Evolutionary conservation across 2,888 invertebrate genomes (phyloP).

Genomic region (Melanotus villosus): DNA sequence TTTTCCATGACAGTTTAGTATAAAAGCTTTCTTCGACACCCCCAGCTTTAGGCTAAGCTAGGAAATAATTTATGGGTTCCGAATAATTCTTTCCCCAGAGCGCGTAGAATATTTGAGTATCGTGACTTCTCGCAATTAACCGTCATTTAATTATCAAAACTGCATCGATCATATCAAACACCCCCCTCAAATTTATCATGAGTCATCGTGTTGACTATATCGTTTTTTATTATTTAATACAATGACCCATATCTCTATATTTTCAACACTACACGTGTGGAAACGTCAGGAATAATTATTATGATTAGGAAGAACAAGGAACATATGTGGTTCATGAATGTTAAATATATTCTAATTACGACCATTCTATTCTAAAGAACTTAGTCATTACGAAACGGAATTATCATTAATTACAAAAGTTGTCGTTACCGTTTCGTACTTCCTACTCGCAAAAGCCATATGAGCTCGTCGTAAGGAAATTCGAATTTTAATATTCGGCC

Average conservation of each 20-base stretch:
- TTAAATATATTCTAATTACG: slow-evolving; percentile 16
- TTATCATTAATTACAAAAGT: slow-evolving; percentile 16
- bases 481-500: too few species aligned
- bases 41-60: slow-evolving; percentile 11
- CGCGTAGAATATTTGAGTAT: not conserved
- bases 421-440: not conserved
- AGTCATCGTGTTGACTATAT: slow-evolving; percentile 4
- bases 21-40: slow-evolving; percentile 10
- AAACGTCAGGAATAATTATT: slow-evolving; percentile 11
- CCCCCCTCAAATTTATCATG: slow-evolving; percentile 9
- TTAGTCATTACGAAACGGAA: not conserved
- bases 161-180: slow-evolving; percentile 8
- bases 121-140: slow-evolving; percentile 13
- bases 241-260: slow-evolving; percentile 15
- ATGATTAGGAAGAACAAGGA: slow-evolving; percentile 18
- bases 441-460: not conserved
- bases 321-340: slow-evolving; percentile 17
- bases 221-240: too few species aligned
- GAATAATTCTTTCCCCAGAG: slow-evolving; percentile 1
- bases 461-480: not conserved
- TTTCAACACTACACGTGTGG: not conserved
- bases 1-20: slow-evolving; percentile 5
- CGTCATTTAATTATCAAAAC: slow-evolving; percentile 14
- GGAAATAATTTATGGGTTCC: slow-evolving; percentile 9
- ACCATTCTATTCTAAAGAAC: slow-evolving; percentile 19